phyloP scores from a whole-genome alignment of 35 echinoderm and acorn worm genomes.

The Ophiothrix spiculata region DNA sequence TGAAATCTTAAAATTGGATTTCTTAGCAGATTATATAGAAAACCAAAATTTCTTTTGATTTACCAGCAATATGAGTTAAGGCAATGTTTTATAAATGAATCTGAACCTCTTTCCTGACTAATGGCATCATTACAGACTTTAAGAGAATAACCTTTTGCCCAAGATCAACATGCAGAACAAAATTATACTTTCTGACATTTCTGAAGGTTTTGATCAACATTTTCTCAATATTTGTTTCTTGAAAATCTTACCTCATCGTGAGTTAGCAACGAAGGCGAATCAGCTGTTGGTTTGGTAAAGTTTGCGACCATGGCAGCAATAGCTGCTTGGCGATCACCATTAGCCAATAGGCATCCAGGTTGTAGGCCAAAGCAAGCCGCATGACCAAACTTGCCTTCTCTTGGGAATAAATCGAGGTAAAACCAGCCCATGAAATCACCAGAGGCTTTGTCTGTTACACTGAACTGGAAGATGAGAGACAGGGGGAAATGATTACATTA shows the following conservation, averaged over 20 bases:
- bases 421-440: constrained; percentile 87
- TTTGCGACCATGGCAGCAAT: constrained; percentile 82
- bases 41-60: no score
- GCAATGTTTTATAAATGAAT: no score
- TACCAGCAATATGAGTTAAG: no score
- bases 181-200: no score
- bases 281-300: constrained; percentile 72
- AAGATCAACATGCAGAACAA: no score
- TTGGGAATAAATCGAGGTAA: constrained; percentile 90
- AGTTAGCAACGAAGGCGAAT: constrained; percentile 63
- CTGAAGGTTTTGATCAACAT: no score
- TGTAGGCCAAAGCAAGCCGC: constrained; percentile 98
- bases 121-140: no score
- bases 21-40: no score
- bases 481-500: no score
- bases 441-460: constrained; percentile 72
- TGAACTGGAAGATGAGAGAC: constrained; percentile 65
- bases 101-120: no score
- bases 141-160: no score
- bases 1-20: no score
- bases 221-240: background rate
- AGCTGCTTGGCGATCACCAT: constrained; percentile 64
- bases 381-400: constrained; percentile 98
- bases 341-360: constrained; percentile 52
- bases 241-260: constrained; percentile 21